A percentile compares a stretch with the other conserved stretches of the same genome.
Evolutionary conservation across 2,888 invertebrate species (phyloP).

Genomic region (Meta bourneti): DNA sequence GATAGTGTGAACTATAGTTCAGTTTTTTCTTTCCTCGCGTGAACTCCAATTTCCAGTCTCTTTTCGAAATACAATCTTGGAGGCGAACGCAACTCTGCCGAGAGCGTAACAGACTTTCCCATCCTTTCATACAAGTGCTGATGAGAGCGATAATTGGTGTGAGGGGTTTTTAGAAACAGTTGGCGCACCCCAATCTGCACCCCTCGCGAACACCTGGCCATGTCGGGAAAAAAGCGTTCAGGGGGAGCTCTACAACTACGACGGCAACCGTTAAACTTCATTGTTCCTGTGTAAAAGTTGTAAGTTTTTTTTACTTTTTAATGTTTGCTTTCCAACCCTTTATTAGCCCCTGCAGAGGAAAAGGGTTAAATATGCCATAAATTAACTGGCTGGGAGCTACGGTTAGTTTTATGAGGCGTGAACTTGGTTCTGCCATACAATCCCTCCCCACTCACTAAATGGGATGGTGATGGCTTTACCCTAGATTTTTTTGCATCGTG

Average conservation of each 20-base stretch:
- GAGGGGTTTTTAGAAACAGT: constrained; percentile 26
- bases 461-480: not conserved
- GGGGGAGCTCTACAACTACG: constrained; percentile 15
- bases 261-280: constrained; percentile 29
- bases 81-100: no score
- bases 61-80: no score
- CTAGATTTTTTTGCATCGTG: not conserved
- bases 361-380: constrained; percentile 76
- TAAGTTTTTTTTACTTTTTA: constrained; percentile 25
- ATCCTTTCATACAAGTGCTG: not conserved
- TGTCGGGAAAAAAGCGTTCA: constrained; percentile 1
- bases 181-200: constrained; percentile 28
- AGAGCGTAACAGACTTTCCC: not conserved
- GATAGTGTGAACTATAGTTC: no score
- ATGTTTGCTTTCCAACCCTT: not conserved
- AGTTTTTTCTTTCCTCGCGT: no score
- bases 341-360: constrained; percentile 36
- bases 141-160: constrained; percentile 46
- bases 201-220: constrained; percentile 61
- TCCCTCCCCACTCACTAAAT: not conserved
- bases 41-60: no score
- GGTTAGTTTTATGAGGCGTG: constrained; percentile 75
- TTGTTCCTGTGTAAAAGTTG: constrained; percentile 68
- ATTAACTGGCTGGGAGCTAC: constrained; percentile 62
- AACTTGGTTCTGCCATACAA: constrained; percentile 19